Evolutionary conservation across 2,888 invertebrate species (phyloP), one percentile per base, ranked within the genome.

Genomic region (Ptycholaimellus sp.): DNA sequence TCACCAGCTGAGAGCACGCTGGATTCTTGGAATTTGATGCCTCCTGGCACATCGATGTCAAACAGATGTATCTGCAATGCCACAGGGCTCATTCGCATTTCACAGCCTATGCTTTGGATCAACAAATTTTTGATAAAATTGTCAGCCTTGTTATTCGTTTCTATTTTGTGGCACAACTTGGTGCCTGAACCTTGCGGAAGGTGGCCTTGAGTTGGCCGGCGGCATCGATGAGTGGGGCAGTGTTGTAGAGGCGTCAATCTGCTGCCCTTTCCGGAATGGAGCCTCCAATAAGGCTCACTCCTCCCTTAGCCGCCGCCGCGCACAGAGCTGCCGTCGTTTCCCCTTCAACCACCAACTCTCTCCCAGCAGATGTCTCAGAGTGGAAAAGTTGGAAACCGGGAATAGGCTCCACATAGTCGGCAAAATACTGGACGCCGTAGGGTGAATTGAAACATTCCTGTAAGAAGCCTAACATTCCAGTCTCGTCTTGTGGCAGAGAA

Each of bases 401-500:
- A 35, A 90, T 70, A 16, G 61, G 58, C 59, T 90, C 90, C 0
- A 87, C 77, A 60, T 81, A 81, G 50, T 80, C 71, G 0, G 30
- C 20, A 32, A 49, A 49, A 30, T 46, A 49, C 32, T 51, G 68
- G 34, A 74, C 74, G 38, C 85, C 87, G 60, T 87, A 87, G 0
- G 87, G 87, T 14, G 78, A 77, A 58, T 87, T 90, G 54, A 87
- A 90, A 57, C 82, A 85, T 62, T 90, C 90, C 58, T 62, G 40
- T 41, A 31, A n/a, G 31, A 7, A 6, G 14, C 14, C n/a, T 5
- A 5, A 5, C 9, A n/a, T 5, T 5, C 13, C 29, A 5, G 29
- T 7, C n/a, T n/a, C n/a, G n/a, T n/a, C n/a, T n/a, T n/a, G n/a
- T n/a, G n/a, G n/a, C n/a, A n/a, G n/a, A n/a, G n/a, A n/a, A n/a